Percentiles rank a stretch among this genome's conserved stretches.
Evolutionary conservation across 1,140 invertebrate genomes (phyloP).

Genomic region (Platorchestia sp.): DNA sequence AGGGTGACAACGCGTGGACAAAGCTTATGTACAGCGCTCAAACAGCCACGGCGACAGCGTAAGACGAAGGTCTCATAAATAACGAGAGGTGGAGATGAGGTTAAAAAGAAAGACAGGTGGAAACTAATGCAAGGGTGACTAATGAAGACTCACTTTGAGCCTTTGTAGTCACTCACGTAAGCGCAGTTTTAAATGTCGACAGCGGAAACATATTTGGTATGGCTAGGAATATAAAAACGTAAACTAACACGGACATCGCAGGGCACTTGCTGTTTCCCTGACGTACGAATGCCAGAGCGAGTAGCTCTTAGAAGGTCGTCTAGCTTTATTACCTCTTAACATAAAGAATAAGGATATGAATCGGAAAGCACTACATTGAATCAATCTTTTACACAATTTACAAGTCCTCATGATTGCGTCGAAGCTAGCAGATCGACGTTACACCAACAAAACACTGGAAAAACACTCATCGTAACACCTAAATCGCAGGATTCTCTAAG

Average conservation of each 20-base stretch:
- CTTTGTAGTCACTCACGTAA: background rate
- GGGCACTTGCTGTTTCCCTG: background rate
- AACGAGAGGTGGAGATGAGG: background rate
- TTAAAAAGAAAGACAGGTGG: background rate
- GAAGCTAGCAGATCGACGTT: background rate
- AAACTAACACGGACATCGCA: background rate
- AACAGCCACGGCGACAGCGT: background rate
- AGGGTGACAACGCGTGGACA: background rate
- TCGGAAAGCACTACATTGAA: background rate
- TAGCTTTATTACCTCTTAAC: background rate
- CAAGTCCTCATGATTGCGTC: background rate
- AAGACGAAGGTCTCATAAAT: background rate
- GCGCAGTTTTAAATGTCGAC: background rate
- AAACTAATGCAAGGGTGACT: background rate
- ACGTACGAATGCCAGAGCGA: background rate
- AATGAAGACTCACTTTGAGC: background rate
- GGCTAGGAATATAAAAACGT: background rate
- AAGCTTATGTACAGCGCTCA: background rate
- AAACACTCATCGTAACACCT: background rate
- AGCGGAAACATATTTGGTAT: constrained; percentile 14
- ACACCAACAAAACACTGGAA: background rate
- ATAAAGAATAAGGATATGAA: background rate
- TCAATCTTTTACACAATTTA: background rate
- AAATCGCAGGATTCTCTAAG: background rate
- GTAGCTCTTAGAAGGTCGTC: background rate